A percentile compares a stretch with the other conserved stretches of the same genome.
Conservation (phyloP, 37 sponge, comb jelly and placozoan genomes). For the Beroe ovata region DNA sequence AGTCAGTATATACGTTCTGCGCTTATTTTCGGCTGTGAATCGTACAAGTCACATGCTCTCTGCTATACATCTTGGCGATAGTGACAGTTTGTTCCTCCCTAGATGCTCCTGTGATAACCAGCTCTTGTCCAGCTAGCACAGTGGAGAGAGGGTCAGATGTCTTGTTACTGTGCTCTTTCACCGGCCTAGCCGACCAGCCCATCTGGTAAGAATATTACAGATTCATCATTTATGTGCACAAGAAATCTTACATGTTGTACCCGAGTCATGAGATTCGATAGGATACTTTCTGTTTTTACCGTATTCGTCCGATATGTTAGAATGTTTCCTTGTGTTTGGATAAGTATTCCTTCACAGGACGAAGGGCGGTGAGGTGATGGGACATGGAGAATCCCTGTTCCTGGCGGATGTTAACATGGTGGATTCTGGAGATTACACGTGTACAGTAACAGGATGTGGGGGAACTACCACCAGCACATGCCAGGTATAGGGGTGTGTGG, state of each 20-base stretch:
- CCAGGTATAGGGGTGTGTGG: conserved; percentile 22
- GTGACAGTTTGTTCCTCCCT: no score
- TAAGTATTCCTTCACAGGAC: conserved; percentile 16
- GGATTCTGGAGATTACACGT: conserved; percentile 1
- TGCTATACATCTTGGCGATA: no score
- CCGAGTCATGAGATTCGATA: no score
- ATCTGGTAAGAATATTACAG: conserved; percentile 15
- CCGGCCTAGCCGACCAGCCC: background rate
- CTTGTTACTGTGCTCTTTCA: background rate
- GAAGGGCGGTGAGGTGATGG: conserved; percentile 11
- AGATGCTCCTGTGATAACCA: conserved; percentile 20
- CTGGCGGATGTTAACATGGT: background rate
- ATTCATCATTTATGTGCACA: no score
- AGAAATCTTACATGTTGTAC: no score
- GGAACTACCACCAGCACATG: background rate
- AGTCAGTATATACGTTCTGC: no score
- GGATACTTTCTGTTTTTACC: no score
- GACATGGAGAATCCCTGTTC: background rate
- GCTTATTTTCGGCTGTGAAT: no score
- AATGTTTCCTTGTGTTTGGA: no score
- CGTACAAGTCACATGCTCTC: no score
- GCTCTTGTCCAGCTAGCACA: background rate
- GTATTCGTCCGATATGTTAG: no score
- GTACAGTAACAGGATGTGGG: conserved; percentile 32
- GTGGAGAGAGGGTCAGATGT: background rate